Percentiles rank a stretch among this genome's conserved stretches.
Conservation (phyloP, 2,797 vertebrate genomes). For the Ctenochaetus hawaiiensis region DNA sequence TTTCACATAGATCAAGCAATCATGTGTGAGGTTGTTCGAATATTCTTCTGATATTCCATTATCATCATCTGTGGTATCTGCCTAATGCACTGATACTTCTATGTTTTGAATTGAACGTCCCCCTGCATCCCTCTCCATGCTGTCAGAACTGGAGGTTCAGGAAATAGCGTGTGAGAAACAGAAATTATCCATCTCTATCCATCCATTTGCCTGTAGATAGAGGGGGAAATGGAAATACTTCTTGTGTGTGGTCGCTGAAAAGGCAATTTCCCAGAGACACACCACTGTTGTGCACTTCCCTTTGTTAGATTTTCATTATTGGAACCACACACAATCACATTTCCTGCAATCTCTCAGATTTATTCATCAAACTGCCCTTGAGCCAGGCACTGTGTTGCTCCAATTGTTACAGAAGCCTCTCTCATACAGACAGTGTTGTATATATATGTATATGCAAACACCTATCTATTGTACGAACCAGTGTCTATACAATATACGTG, state of each 20-base stretch:
- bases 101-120: neutral
- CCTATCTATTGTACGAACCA: neutral
- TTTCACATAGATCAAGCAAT: neutral
- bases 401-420: no score
- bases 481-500: neutral
- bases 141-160: slow-evolving; percentile 11
- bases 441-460: neutral
- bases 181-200: slow-evolving; percentile 51
- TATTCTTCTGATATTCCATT: neutral
- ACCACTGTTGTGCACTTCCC: slow-evolving; percentile 32
- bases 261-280: slow-evolving; percentile 73
- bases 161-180: slow-evolving; percentile 24
- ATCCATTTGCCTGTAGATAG: slow-evolving; percentile 59
- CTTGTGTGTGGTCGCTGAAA: slow-evolving; percentile 60
- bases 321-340: slow-evolving; percentile 25
- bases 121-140: slow-evolving; percentile 15
- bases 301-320: slow-evolving; percentile 69
- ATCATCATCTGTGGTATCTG: slow-evolving; percentile 16
- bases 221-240: slow-evolving; percentile 71
- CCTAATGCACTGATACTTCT: slow-evolving; percentile 14
- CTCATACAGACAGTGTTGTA: neutral
- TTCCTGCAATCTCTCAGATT: slow-evolving; percentile 31
- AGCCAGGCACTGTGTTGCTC: slow-evolving; percentile 4
- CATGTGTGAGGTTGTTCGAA: neutral
- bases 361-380: slow-evolving; percentile 10